Evolutionary conservation across 2,797 vertebrate species (phyloP).

Genomic region (Pseudomugil tenellus): DNA sequence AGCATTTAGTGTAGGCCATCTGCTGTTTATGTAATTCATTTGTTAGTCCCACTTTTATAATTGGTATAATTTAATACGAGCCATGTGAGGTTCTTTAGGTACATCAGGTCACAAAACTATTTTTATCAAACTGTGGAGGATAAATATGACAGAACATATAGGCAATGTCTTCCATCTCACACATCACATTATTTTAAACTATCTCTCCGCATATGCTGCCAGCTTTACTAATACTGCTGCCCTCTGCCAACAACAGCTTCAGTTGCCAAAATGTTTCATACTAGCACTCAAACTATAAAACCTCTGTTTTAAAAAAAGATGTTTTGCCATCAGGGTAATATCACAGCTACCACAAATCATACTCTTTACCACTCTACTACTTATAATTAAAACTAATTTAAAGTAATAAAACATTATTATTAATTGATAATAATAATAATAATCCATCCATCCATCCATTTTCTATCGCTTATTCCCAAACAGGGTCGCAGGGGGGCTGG

Average conservation of each 20-base stretch:
- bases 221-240: conserved; percentile 34
- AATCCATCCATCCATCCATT: no score
- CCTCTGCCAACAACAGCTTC: conserved; percentile 42
- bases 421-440: no score
- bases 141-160: conserved; percentile 37
- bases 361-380: background rate
- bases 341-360: background rate
- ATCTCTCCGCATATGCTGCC: conserved; percentile 37
- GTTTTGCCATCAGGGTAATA: conserved; percentile 23
- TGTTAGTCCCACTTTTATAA: no score
- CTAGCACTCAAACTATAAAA: conserved; percentile 36
- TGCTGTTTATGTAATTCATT: no score
- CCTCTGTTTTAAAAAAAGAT: conserved; percentile 39
- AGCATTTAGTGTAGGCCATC: no score
- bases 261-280: conserved; percentile 53
- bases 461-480: no score
- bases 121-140: conserved; percentile 22
- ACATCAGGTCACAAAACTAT: conserved; percentile 13
- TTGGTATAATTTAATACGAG: conserved; percentile 17
- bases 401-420: no score
- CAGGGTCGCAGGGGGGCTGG: no score
- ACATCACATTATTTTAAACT: conserved; percentile 44
- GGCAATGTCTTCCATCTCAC: conserved; percentile 30
- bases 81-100: conserved; percentile 9
- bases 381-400: no score